A percentile compares a stretch with the other conserved stretches of the same genome.
Conservation (phyloP, 1,140 invertebrate genomes). For the Pachyrhynchus sulphureomaculatus region DNA sequence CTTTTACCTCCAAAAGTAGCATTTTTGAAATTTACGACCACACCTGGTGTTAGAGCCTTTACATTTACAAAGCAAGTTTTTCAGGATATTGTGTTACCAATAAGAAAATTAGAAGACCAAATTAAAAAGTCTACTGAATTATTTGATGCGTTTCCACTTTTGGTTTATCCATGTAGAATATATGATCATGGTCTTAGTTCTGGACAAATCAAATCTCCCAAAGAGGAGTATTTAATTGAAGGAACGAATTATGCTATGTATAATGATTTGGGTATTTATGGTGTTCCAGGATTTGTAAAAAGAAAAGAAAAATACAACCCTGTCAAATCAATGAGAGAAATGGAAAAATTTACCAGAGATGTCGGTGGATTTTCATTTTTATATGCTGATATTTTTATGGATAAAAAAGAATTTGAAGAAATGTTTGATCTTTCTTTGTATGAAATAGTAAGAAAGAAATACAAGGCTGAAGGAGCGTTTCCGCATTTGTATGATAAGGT, state of each 20-base stretch:
- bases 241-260: constrained; percentile 57
- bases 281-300: constrained; percentile 58
- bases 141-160: constrained; percentile 57
- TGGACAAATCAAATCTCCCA: constrained; percentile 54
- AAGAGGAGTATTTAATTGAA: constrained; percentile 53
- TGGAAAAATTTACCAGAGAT: constrained; percentile 60
- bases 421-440: constrained; percentile 59
- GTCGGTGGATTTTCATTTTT: constrained; percentile 60
- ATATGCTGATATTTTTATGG: constrained; percentile 69
- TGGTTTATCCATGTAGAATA: constrained; percentile 60
- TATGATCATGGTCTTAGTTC: constrained; percentile 55
- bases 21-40: constrained; percentile 59
- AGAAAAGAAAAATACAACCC: constrained; percentile 56
- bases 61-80: constrained; percentile 61
- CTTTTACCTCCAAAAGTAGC: constrained; percentile 56
- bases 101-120: constrained; percentile 57
- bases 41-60: constrained; percentile 57
- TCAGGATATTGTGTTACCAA: constrained; percentile 60
- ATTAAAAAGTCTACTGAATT: constrained; percentile 55
- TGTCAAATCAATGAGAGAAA: constrained; percentile 56
- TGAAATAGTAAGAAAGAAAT: constrained; percentile 55
- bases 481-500: constrained; percentile 60
- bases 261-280: constrained; percentile 61
- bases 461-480: constrained; percentile 56
- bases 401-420: constrained; percentile 57